Percentiles rank a stretch among this genome's conserved stretches.
phyloP scores from a whole-genome alignment of 2,888 invertebrate genomes.

The Dorcus parallelipipedus region DNA sequence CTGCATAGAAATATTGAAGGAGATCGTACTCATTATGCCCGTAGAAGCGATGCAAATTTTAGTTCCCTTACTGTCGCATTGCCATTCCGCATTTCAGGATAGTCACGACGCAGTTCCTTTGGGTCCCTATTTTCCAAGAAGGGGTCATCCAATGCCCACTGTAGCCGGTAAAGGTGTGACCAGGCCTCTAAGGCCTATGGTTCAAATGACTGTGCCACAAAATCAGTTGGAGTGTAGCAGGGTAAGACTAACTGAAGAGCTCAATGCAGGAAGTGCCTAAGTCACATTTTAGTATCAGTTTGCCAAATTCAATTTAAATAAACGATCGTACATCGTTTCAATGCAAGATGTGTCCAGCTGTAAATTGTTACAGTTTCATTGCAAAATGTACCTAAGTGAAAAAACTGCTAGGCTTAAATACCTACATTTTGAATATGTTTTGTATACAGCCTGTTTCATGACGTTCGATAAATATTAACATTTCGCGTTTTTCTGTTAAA shows the following conservation, averaged over 20 bases:
- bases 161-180: constrained; percentile 61
- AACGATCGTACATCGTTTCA: too few species aligned
- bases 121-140: constrained; percentile 74
- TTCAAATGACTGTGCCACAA: constrained; percentile 80
- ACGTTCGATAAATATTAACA: too few species aligned
- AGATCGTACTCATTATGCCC: constrained; percentile 75
- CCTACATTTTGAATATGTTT: too few species aligned
- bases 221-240: constrained; percentile 68
- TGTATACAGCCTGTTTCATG: too few species aligned
- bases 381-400: too few species aligned
- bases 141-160: constrained; percentile 58
- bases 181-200: constrained; percentile 74
- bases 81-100: constrained; percentile 77
- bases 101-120: constrained; percentile 66
- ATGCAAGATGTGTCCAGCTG: too few species aligned
- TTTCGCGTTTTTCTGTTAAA: too few species aligned
- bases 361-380: too few species aligned
- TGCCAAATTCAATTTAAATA: too few species aligned
- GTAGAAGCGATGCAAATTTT: constrained; percentile 76
- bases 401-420: too few species aligned
- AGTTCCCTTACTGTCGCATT: constrained; percentile 81
- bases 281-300: too few species aligned
- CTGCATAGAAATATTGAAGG: constrained; percentile 76
- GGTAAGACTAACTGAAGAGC: constrained; percentile 42
- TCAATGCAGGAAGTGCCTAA: too few species aligned